Conservation (phyloP, 2,888 invertebrate genomes). For the Helleia helle region DNA sequence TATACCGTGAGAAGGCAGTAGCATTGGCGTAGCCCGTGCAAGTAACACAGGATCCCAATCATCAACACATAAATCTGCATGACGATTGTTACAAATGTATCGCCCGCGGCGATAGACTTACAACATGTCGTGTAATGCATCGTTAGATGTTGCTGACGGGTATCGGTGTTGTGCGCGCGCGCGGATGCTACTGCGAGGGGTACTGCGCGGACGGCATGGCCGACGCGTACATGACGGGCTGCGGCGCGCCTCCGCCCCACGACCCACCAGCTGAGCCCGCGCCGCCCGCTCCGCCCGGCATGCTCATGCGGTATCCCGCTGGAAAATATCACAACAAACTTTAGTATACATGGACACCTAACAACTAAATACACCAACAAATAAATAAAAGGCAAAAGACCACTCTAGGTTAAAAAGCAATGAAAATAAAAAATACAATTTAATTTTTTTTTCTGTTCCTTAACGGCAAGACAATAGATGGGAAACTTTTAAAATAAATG, state of each 20-base stretch:
- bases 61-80: not conserved
- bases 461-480: too few relatives aligned
- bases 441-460: too few relatives aligned
- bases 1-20: slow-evolving; percentile 1
- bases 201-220: slow-evolving; percentile 88
- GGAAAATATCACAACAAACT: slow-evolving; percentile 29
- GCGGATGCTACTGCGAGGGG: slow-evolving; percentile 83
- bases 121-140: not conserved
- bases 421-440: too few relatives aligned
- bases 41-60: not conserved
- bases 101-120: not conserved
- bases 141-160: not conserved
- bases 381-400: too few relatives aligned
- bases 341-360: not conserved
- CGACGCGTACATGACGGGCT: slow-evolving; percentile 83
- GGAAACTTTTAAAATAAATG: too few relatives aligned
- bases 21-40: not conserved
- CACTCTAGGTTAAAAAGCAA: too few relatives aligned
- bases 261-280: slow-evolving; percentile 56
- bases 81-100: not conserved
- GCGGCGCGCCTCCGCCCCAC: slow-evolving; percentile 74
- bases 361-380: too few relatives aligned
- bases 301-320: slow-evolving; percentile 78
- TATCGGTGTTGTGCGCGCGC: slow-evolving; percentile 10
- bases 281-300: slow-evolving; percentile 68